phyloP scores from a whole-genome alignment of 1,140 invertebrate species.

The Aphelenchoides avenae region DNA sequence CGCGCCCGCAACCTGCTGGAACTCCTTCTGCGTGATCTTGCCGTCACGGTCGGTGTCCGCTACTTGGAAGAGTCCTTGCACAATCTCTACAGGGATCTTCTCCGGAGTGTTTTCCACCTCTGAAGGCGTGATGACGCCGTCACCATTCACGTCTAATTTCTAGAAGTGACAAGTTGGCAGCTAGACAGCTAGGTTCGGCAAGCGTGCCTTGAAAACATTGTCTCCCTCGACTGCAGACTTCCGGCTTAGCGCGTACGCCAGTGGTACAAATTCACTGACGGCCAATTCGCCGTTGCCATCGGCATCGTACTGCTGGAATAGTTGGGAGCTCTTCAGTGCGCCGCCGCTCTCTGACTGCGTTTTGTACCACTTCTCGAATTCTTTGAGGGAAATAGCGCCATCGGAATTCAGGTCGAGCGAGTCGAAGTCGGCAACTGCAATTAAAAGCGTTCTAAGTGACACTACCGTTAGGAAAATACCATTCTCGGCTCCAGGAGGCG shows the following conservation, averaged over 20 bases:
- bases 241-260: slow-evolving; percentile 13
- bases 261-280: slow-evolving; percentile 14
- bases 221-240: slow-evolving; percentile 11
- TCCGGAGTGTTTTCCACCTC: slow-evolving; percentile 11
- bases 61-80: slow-evolving; percentile 17
- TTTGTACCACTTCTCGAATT: slow-evolving; percentile 17
- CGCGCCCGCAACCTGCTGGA: slow-evolving; percentile 12
- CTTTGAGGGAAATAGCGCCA: slow-evolving; percentile 16
- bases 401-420: slow-evolving; percentile 15
- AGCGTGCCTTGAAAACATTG: slow-evolving; percentile 12
- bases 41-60: slow-evolving; percentile 15
- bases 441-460: no score
- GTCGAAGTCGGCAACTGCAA: slow-evolving; percentile 17
- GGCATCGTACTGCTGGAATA: slow-evolving; percentile 16
- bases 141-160: slow-evolving; percentile 15
- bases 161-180: slow-evolving; percentile 1
- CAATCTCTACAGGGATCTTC: slow-evolving; percentile 15
- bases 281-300: slow-evolving; percentile 9
- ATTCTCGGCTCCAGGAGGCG: no score
- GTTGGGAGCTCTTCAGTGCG: slow-evolving; percentile 2
- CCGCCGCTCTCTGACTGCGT: not conserved
- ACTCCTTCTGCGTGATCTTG: slow-evolving; percentile 14
- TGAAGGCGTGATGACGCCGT: slow-evolving; percentile 7
- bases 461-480: no score
- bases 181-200: not conserved